phyloP scores from a whole-genome alignment of 2,113 vertebrate species.

The Carettochelys insculpta region DNA sequence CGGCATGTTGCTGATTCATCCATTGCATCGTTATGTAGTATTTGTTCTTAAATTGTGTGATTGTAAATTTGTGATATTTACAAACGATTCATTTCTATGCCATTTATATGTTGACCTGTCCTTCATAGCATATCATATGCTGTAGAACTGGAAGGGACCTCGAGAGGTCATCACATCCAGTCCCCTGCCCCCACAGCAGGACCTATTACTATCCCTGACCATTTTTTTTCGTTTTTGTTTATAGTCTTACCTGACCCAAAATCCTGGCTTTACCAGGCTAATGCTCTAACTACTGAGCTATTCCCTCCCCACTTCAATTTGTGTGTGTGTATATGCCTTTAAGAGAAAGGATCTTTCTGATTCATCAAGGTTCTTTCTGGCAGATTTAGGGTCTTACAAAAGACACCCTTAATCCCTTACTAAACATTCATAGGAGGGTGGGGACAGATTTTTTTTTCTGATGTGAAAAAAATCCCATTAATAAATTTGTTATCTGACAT shows the following conservation, averaged over 20 bases:
- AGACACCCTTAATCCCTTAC: conserved; percentile 59
- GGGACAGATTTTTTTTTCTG: conserved; percentile 75
- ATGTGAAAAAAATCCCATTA: conserved; percentile 75
- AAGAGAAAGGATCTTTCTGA: conserved; percentile 57
- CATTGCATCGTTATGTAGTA: not conserved
- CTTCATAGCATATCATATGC: too few species aligned
- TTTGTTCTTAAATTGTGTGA: not conserved
- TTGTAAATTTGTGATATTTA: rapidly evolving
- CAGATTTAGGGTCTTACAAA: conserved; percentile 70
- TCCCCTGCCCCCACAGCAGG: too few species aligned
- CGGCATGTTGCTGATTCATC: not conserved
- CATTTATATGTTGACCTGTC: conserved; percentile 15
- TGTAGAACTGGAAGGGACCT: too few species aligned
- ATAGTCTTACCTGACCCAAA: too few species aligned
- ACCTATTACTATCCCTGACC: too few species aligned
- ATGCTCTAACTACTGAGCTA: too few species aligned
- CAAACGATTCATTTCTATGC: not conserved
- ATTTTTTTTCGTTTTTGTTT: too few species aligned
- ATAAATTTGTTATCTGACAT: conserved; percentile 76
- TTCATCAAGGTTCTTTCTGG: conserved; percentile 51
- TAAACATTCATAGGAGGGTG: conserved; percentile 82
- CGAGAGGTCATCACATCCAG: too few species aligned
- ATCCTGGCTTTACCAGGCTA: too few species aligned
- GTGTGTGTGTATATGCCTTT: conserved; percentile 55
- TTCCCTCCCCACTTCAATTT: too few species aligned